These are phyloP conservation scores for Cisticola juncidis DNA, from an alignment of 2,113 vertebrate species.

Conservation along the genomic window DNA sequence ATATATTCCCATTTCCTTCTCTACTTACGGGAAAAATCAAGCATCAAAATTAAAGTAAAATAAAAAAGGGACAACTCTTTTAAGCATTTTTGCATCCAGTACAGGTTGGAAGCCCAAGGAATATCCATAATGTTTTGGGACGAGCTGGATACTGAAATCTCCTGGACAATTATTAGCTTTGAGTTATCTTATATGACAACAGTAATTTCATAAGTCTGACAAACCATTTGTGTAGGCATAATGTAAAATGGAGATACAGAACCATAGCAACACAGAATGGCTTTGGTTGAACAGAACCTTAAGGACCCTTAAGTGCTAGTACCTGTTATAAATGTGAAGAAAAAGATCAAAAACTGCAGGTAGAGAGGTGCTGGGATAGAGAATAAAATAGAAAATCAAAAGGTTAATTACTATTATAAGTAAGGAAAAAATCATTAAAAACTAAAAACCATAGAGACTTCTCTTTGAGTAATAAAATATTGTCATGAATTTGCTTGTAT, in stretches of 20 bases:
- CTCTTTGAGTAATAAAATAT: neutral
- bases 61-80: neutral
- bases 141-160: neutral
- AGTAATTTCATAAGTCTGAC: neutral
- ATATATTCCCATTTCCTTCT: neutral
- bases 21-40: neutral
- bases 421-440: neutral
- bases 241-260: neutral
- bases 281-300: neutral
- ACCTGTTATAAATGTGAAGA: neutral
- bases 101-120: neutral
- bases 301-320: neutral
- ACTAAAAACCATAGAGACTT: neutral
- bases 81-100: neutral
- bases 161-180: neutral
- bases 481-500: neutral
- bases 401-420: neutral
- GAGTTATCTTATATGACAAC: neutral
- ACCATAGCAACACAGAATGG: neutral
- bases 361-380: neutral
- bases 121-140: neutral
- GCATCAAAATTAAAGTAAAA: neutral
- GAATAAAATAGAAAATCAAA: neutral
- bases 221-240: neutral
- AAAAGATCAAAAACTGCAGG: neutral